A percentile compares a stretch with the other conserved stretches of the same genome.
Evolutionary conservation across 2,888 invertebrate genomes (phyloP).

Genomic region (Druceiella hillmani): DNA sequence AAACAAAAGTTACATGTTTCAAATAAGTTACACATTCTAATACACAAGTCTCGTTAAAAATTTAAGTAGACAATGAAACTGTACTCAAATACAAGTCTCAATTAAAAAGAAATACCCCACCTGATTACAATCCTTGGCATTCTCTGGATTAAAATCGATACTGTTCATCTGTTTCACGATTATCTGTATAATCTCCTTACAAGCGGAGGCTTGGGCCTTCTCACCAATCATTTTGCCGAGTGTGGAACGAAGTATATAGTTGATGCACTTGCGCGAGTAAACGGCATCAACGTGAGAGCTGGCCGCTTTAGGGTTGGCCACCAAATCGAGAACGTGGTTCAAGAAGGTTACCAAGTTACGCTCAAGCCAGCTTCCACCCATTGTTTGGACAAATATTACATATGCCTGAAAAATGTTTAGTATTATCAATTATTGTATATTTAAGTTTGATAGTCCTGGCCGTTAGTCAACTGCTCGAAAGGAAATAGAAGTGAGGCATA

Average conservation of each 20-base stretch:
- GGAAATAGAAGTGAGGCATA: too few relatives aligned
- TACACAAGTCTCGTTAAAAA: too few relatives aligned
- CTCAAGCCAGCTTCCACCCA: conserved; percentile 95
- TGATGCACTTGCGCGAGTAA: conserved; percentile 94
- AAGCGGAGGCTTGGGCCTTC: conserved; percentile 93
- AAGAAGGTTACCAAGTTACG: conserved; percentile 81
- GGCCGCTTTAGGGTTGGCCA: conserved; percentile 92
- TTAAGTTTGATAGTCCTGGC: too few relatives aligned
- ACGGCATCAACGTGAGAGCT: conserved; percentile 97
- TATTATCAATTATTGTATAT: too few relatives aligned
- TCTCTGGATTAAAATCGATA: conserved; percentile 88
- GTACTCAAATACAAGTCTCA: too few relatives aligned
- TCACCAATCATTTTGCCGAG: conserved; percentile 94
- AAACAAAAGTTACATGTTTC: too few relatives aligned
- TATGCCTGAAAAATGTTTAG: conserved; percentile 88
- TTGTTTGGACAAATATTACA: conserved; percentile 88
- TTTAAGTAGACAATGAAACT: too few relatives aligned
- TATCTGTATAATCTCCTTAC: conserved; percentile 88
- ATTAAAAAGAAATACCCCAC: conserved; percentile 25
- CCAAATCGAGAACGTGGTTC: conserved; percentile 87
- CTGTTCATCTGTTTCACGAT: conserved; percentile 94
- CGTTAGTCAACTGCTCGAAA: too few relatives aligned
- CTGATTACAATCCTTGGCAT: conserved; percentile 84
- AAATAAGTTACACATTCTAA: too few relatives aligned
- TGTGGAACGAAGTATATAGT: conserved; percentile 87